Evolutionary conservation across 2,888 invertebrate genomes (phyloP).

Genomic region (Dicranocentrus wangi): DNA sequence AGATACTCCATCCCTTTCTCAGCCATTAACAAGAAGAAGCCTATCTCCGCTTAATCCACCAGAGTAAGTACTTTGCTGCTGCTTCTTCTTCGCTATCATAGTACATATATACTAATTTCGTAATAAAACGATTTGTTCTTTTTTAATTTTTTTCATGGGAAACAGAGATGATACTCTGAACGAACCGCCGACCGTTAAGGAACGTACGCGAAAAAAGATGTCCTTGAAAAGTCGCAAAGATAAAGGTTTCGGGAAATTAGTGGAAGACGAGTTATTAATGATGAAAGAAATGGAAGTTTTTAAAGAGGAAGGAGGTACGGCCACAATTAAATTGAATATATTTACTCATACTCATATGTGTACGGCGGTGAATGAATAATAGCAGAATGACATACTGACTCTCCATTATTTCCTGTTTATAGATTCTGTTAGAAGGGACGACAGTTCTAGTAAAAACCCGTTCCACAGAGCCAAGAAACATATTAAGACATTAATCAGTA

Average conservation of each 20-base stretch:
- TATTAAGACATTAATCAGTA: slow-evolving; percentile 75
- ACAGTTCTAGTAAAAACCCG: slow-evolving; percentile 74
- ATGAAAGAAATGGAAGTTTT: slow-evolving; percentile 47
- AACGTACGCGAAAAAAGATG: slow-evolving; percentile 67
- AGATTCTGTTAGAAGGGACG: slow-evolving; percentile 40
- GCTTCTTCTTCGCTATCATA: too few species aligned
- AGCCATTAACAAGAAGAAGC: slow-evolving; percentile 55
- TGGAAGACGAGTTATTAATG: slow-evolving; percentile 61
- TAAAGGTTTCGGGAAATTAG: slow-evolving; percentile 64
- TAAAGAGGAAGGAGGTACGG: slow-evolving; percentile 41
- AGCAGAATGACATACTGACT: neutral
- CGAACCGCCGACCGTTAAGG: slow-evolving; percentile 64
- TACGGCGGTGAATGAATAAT: neutral
- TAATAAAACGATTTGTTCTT: neutral
- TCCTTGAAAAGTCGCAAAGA: slow-evolving; percentile 67
- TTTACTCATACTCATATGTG: too few species aligned
- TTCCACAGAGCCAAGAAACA: slow-evolving; percentile 76
- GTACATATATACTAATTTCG: too few species aligned
- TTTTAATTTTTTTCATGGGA: neutral
- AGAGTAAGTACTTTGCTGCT: slow-evolving; percentile 34
- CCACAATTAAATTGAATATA: neutral
- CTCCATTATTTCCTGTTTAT: neutral
- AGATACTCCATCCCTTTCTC: slow-evolving; percentile 50
- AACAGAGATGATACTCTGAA: slow-evolving; percentile 63
- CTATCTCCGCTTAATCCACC: slow-evolving; percentile 58